phyloP scores from a whole-genome alignment of 2,797 vertebrate species.

The Thamnophis elegans region DNA sequence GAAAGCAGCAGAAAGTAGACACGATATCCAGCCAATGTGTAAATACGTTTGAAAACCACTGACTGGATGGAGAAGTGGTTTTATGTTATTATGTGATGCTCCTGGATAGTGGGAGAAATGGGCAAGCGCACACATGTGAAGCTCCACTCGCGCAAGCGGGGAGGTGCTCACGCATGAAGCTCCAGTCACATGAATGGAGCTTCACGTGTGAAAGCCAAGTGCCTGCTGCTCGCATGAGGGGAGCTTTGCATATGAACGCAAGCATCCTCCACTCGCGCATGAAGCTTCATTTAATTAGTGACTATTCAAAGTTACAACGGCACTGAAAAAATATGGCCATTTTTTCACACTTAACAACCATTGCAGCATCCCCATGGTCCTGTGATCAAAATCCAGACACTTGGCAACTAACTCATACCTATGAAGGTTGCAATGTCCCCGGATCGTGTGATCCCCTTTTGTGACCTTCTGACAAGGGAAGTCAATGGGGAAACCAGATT shows the following conservation, averaged over 20 bases:
- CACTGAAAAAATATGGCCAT: not conserved
- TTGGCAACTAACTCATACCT: not conserved
- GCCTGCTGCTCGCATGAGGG: too few relatives aligned
- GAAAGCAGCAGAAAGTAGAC: not conserved
- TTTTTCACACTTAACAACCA: not conserved
- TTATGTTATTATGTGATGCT: not conserved
- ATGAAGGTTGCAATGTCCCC: not conserved
- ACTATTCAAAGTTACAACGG: not conserved
- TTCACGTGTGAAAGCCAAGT: too few relatives aligned
- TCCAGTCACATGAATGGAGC: too few relatives aligned
- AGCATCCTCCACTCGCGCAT: too few relatives aligned
- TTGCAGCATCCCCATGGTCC: not conserved
- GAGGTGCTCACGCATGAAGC: not conserved
- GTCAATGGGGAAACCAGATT: not conserved
- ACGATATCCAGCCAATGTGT: not conserved
- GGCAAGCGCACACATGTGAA: not conserved
- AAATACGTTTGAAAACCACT: too few relatives aligned
- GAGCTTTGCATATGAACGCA: too few relatives aligned
- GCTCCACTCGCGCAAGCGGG: accelerated
- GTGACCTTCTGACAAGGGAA: not conserved
- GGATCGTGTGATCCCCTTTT: not conserved
- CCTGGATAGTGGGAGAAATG: not conserved
- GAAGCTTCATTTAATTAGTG: not conserved
- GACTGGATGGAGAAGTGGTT: not conserved
- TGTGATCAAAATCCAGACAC: not conserved